Conservation (phyloP, 2,113 vertebrate genomes). For the Heloderma charlesbogerti region DNA sequence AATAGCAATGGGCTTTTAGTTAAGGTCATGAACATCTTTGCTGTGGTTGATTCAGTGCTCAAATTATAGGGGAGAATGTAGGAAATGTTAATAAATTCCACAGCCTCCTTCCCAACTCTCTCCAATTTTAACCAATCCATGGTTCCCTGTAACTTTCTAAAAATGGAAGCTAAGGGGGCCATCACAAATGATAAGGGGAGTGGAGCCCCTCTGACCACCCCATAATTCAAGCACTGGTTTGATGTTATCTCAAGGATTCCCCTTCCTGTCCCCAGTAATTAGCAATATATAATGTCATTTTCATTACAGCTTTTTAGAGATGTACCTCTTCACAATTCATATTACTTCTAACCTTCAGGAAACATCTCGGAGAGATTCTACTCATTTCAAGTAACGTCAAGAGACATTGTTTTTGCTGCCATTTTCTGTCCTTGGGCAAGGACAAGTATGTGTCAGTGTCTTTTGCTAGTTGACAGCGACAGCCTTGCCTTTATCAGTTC, state of each 20-base stretch:
- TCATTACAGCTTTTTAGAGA: neutral
- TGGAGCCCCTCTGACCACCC: neutral
- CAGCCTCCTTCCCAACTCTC: neutral
- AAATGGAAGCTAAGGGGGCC: neutral
- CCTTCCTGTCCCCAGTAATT: conserved; percentile 38
- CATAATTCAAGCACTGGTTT: conserved; percentile 1
- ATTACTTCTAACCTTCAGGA: conserved; percentile 49
- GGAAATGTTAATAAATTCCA: too few species aligned
- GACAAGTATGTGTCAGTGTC: conserved; percentile 34
- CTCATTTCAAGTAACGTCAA: conserved; percentile 43
- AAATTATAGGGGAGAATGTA: neutral
- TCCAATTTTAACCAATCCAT: neutral
- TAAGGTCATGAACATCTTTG: conserved; percentile 19
- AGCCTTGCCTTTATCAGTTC: conserved; percentile 32
- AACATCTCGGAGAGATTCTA: neutral
- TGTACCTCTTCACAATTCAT: conserved; percentile 19
- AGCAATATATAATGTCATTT: conserved; percentile 44
- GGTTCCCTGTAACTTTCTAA: neutral
- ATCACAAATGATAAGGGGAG: neutral
- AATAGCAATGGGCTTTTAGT: neutral
- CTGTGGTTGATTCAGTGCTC: conserved; percentile 23
- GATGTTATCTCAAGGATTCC: conserved; percentile 54
- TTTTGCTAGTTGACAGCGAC: conserved; percentile 17
- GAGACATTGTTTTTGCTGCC: conserved; percentile 27
- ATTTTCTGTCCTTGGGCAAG: conserved; percentile 37